Conservation (phyloP, 1,140 invertebrate genomes). For the Drosophila repleta region DNA sequence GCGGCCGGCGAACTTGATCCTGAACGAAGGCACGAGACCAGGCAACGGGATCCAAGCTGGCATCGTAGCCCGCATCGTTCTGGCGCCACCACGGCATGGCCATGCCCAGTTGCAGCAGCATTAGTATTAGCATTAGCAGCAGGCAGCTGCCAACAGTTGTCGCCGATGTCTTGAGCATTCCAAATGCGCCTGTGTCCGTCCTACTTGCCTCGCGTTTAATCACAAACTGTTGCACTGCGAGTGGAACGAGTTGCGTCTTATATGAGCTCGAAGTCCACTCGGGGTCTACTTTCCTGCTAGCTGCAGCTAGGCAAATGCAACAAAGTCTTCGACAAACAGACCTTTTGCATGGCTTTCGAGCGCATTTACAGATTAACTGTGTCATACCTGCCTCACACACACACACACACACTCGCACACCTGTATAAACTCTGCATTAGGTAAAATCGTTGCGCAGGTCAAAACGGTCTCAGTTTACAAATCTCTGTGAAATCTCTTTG, state of each 20-base stretch:
- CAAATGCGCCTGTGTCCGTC: slow-evolving; percentile 22
- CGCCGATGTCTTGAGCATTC: slow-evolving; percentile 6
- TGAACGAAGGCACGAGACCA: slow-evolving; percentile 73
- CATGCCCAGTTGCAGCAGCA: slow-evolving; percentile 17
- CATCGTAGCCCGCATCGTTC: slow-evolving; percentile 58
- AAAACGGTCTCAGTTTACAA: slow-evolving; percentile 14
- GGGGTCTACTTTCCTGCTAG: neutral
- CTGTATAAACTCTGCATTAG: slow-evolving; percentile 4
- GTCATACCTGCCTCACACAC: slow-evolving; percentile 18
- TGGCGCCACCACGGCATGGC: slow-evolving; percentile 54
- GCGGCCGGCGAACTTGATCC: slow-evolving; percentile 53
- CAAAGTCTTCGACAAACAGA: slow-evolving; percentile 23
- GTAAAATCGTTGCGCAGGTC: slow-evolving; percentile 25
- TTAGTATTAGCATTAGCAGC: neutral
- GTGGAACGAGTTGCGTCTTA: slow-evolving; percentile 34
- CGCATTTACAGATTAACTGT: slow-evolving; percentile 27
- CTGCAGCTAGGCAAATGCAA: slow-evolving; percentile 8
- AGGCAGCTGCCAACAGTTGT: neutral
- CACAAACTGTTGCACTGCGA: slow-evolving; percentile 48
- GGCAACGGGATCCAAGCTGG: slow-evolving; percentile 71
- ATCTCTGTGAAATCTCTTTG: neutral
- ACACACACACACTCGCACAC: slow-evolving; percentile 2
- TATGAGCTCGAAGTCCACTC: slow-evolving; percentile 14
- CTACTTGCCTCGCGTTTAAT: slow-evolving; percentile 35
- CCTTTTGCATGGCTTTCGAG: slow-evolving; percentile 28